A percentile compares a stretch with the other conserved stretches of the same genome.
Conservation (phyloP, 2,888 invertebrate species). For the Lamellibrachia columna region DNA sequence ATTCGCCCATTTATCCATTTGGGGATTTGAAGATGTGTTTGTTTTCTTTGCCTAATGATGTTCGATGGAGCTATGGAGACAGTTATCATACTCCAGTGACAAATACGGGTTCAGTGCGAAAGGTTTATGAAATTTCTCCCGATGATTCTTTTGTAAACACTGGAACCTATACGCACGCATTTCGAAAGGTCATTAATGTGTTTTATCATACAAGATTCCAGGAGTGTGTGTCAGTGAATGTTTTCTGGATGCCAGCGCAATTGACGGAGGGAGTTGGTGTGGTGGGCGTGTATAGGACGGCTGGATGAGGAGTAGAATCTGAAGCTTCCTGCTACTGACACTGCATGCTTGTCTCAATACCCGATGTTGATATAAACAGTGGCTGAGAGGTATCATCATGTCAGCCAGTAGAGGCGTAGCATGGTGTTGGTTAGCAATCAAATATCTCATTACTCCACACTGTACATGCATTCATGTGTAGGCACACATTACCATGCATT, state of each 20-base stretch:
- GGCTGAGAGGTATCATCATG: too few relatives aligned
- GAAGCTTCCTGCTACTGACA: neutral
- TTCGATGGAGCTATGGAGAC: too few relatives aligned
- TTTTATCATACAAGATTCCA: neutral
- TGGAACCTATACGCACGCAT: neutral
- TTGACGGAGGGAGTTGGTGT: neutral
- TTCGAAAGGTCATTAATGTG: neutral
- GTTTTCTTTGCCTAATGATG: too few relatives aligned
- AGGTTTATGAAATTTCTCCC: too few relatives aligned
- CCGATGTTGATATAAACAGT: neutral
- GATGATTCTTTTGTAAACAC: too few relatives aligned
- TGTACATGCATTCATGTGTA: neutral
- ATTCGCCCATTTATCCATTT: neutral
- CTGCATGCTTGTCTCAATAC: neutral
- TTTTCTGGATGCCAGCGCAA: neutral
- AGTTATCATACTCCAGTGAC: too few relatives aligned
- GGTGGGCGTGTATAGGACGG: neutral
- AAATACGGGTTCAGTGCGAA: too few relatives aligned
- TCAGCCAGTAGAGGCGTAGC: neutral
- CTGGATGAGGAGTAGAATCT: neutral
- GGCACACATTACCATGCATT: neutral
- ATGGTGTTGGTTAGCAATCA: neutral
- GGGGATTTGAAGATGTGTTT: too few relatives aligned
- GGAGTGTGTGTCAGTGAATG: neutral
- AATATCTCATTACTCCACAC: neutral